Evolutionary conservation across 2,888 invertebrate species (phyloP).

Genomic region (Reticulitermes lucifugus): DNA sequence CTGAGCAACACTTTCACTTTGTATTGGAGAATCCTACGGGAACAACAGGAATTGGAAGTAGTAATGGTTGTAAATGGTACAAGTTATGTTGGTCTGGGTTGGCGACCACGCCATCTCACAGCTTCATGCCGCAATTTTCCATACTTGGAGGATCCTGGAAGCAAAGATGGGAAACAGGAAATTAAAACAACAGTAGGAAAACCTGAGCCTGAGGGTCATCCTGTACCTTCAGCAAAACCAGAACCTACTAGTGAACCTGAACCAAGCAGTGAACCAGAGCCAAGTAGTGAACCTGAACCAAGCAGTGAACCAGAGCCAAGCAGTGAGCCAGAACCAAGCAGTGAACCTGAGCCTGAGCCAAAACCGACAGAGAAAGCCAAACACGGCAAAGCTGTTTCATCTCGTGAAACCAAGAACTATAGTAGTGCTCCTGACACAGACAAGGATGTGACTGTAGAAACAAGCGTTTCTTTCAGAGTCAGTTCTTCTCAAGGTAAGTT

Average conservation of each 20-base stretch:
- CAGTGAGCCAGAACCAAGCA: constrained; percentile 61
- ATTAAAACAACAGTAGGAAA: constrained; percentile 58
- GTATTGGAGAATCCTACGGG: constrained; percentile 87
- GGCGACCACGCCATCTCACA: constrained; percentile 84
- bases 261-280: constrained; percentile 60
- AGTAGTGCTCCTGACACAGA: constrained; percentile 62
- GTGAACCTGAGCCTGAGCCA: constrained; percentile 61
- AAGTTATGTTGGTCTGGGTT: constrained; percentile 91
- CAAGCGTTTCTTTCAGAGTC: constrained; percentile 83
- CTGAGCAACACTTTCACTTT: constrained; percentile 81
- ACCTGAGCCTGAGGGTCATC: constrained; percentile 57
- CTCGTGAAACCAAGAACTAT: constrained; percentile 56
- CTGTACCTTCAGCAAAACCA: constrained; percentile 56
- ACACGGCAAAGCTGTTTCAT: constrained; percentile 55
- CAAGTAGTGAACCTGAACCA: constrained; percentile 63
- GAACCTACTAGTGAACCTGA: constrained; percentile 62
- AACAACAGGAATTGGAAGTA: constrained; percentile 88
- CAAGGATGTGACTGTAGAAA: constrained; percentile 77
- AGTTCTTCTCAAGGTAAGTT: constrained; percentile 71
- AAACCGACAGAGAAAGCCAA: constrained; percentile 59
- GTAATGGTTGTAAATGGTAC: constrained; percentile 89
- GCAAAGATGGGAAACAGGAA: constrained; percentile 56
- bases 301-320: constrained; percentile 57
- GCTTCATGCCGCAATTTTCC: constrained; percentile 86
- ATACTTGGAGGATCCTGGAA: constrained; percentile 66